Percentiles rank a stretch among this genome's conserved stretches.
These are phyloP conservation scores for Pangasianodon gigas DNA, from an alignment of 2,113 vertebrate genomes.

Conservation along the genomic window DNA sequence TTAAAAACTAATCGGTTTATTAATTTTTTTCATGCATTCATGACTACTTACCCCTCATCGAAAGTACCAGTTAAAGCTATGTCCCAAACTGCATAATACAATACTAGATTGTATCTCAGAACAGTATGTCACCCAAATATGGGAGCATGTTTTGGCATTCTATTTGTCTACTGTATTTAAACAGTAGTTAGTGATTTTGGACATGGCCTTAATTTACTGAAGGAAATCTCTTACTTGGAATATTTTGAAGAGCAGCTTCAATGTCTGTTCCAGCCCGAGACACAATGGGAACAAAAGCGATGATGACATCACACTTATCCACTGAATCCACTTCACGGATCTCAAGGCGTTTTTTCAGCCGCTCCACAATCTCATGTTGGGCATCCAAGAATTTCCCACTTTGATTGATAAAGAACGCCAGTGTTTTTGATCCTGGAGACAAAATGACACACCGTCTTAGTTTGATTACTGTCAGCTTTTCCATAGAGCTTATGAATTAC, in stretches of 20 bases:
- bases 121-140: not conserved
- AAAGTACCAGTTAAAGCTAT: not conserved
- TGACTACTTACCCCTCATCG: not conserved
- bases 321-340: not conserved
- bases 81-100: not conserved
- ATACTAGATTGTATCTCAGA: not conserved
- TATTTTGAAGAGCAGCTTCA: slow-evolving; percentile 12
- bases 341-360: not conserved
- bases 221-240: slow-evolving; percentile 23
- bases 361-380: not conserved
- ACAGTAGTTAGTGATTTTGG: not conserved
- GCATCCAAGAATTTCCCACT: too few relatives aligned
- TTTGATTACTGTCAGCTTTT: not conserved
- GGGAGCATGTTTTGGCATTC: not conserved
- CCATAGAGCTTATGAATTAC: not conserved
- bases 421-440: not conserved
- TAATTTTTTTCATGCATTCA: too few relatives aligned
- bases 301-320: not conserved
- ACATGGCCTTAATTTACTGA: not conserved
- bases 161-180: not conserved
- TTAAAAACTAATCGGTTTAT: not conserved
- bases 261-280: slow-evolving; percentile 37
- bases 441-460: not conserved
- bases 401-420: not conserved
- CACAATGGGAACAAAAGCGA: slow-evolving; percentile 16